phyloP scores from a whole-genome alignment of 2,888 invertebrate species.

The Halictus ligatus region DNA sequence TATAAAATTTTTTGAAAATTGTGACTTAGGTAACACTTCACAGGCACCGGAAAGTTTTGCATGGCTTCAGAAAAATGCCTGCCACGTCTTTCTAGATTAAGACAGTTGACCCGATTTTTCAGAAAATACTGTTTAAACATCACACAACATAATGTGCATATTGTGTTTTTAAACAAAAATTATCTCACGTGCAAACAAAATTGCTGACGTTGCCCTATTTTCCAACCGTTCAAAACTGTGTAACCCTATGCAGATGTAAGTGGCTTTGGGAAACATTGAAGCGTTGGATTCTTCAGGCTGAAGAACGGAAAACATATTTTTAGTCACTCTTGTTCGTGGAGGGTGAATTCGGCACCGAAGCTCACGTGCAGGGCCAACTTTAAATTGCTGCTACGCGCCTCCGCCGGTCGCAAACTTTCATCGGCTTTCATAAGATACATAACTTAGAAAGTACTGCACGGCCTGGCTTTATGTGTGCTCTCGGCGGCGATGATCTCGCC shows the following conservation, averaged over 20 bases:
- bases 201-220: no score
- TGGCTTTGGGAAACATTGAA: no score
- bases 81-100: no score
- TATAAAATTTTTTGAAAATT: no score
- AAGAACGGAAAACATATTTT: constrained; percentile 18
- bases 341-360: background rate
- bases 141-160: background rate
- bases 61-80: background rate
- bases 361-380: constrained; percentile 62
- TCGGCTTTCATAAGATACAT: constrained; percentile 71
- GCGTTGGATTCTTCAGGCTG: background rate
- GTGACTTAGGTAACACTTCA: no score
- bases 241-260: no score
- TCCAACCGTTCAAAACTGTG: no score
- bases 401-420: constrained; percentile 56
- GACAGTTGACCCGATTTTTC: no score
- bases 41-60: no score
- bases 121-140: no score
- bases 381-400: constrained; percentile 64
- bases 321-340: background rate
- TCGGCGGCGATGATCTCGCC: constrained; percentile 44
- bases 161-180: background rate
- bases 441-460: constrained; percentile 57
- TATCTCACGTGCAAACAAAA: background rate
- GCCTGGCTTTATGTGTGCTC: constrained; percentile 37